Percentiles rank a stretch among this genome's conserved stretches.
Evolutionary conservation across 2,888 invertebrate genomes (phyloP).

Genomic region (Xiphydria camelus): DNA sequence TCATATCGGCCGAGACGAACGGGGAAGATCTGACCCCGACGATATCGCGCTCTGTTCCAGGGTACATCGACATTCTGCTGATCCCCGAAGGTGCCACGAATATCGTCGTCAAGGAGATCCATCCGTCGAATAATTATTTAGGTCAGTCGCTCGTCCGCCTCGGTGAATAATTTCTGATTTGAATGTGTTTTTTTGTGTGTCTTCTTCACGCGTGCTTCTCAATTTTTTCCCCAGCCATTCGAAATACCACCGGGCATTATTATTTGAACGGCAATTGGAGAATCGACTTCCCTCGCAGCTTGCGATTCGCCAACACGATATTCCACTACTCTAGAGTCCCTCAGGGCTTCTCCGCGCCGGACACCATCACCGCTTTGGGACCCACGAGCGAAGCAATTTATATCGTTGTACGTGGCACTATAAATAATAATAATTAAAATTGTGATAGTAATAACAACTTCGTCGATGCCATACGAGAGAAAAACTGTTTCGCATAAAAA

Average conservation of each 20-base stretch:
- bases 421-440: too few relatives aligned
- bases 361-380: constrained; percentile 80
- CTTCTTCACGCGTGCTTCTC: too few relatives aligned
- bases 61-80: constrained; percentile 89
- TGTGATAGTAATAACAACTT: constrained; percentile 4
- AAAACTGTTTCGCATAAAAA: too few relatives aligned
- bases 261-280: constrained; percentile 94
- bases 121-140: constrained; percentile 86
- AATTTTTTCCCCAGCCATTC: constrained; percentile 67
- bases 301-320: constrained; percentile 79
- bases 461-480: too few relatives aligned
- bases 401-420: constrained; percentile 74
- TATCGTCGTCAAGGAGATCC: constrained; percentile 77
- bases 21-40: too few relatives aligned
- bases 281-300: constrained; percentile 84
- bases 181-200: too few relatives aligned
- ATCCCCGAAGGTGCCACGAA: constrained; percentile 94
- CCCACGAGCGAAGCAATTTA: constrained; percentile 90
- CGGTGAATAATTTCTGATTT: background rate
- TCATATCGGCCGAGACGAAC: too few relatives aligned
- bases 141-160: constrained; percentile 64
- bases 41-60: constrained; percentile 58
- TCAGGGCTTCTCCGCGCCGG: constrained; percentile 81
- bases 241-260: constrained; percentile 80
- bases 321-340: constrained; percentile 88